Evolutionary conservation across 2,797 vertebrate species (phyloP).

Genomic region (Miichthys miiuy): DNA sequence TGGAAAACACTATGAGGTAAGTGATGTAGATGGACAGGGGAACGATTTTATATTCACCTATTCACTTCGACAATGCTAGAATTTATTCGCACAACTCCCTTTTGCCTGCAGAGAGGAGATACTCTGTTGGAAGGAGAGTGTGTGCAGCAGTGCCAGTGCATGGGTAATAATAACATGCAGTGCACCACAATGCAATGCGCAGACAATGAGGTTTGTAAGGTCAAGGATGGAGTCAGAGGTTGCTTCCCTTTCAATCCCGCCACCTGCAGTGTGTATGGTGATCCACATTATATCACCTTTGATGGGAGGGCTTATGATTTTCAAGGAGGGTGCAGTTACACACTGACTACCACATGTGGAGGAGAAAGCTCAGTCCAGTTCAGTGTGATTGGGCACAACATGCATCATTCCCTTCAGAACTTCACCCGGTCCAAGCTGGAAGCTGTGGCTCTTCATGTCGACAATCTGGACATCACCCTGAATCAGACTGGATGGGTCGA

Average conservation of each 20-base stretch:
- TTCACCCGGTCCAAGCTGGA: constrained; percentile 82
- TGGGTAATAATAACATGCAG: constrained; percentile 66
- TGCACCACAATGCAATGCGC: constrained; percentile 82
- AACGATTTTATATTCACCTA: constrained; percentile 1
- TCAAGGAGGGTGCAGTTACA: constrained; percentile 88
- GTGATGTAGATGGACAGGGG: constrained; percentile 7
- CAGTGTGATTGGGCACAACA: constrained; percentile 85
- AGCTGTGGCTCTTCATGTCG: constrained; percentile 81
- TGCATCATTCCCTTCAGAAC: constrained; percentile 71
- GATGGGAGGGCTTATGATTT: constrained; percentile 84
- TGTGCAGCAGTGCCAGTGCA: constrained; percentile 80
- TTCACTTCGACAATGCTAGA: background rate
- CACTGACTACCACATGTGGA: constrained; percentile 78
- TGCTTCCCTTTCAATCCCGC: constrained; percentile 81
- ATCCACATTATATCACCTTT: constrained; percentile 89
- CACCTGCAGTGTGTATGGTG: constrained; percentile 87
- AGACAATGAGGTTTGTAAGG: constrained; percentile 78
- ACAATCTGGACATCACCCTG: constrained; percentile 80
- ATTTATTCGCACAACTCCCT: constrained; percentile 21
- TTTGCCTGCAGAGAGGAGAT: constrained; percentile 78
- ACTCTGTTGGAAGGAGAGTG: constrained; percentile 77
- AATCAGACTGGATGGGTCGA: constrained; percentile 78
- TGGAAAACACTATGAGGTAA: constrained; percentile 82
- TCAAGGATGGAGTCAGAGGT: constrained; percentile 77
- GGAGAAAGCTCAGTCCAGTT: constrained; percentile 79